These are phyloP conservation scores for Glandiceps talaboti DNA, from an alignment of 53 echinoderm and acorn worm species.

Conservation along the genomic window DNA sequence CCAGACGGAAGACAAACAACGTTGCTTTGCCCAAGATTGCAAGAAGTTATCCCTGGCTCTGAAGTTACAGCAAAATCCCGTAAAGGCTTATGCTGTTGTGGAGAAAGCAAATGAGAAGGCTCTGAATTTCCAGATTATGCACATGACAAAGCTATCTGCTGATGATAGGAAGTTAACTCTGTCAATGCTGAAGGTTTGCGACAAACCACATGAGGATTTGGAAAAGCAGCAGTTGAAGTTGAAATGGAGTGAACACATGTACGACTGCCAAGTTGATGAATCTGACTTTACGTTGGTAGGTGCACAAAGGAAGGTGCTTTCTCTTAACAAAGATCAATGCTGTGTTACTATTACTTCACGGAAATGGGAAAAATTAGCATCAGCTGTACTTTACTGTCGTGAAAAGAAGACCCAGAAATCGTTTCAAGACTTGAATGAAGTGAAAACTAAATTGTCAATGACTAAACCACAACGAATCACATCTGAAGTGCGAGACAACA, in stretches of 20 bases:
- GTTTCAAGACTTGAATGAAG: neutral
- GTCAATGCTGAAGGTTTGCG: neutral
- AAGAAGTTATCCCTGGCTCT: slow-evolving; percentile 31
- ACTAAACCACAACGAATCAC: neutral
- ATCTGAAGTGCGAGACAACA: neutral
- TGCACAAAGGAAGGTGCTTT: neutral
- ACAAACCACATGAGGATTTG: neutral
- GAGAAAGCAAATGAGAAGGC: slow-evolving; percentile 29
- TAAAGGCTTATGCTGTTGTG: slow-evolving; percentile 26
- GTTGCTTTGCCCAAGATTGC: slow-evolving; percentile 36
- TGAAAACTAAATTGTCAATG: neutral
- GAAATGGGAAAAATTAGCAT: neutral
- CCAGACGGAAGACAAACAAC: slow-evolving; percentile 13
- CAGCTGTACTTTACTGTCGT: neutral
- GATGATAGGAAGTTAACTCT: neutral
- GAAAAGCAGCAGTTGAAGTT: neutral
- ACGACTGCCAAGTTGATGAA: neutral
- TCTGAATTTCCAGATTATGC: neutral
- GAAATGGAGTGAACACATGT: neutral
- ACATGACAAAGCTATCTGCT: neutral
- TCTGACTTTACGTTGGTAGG: neutral
- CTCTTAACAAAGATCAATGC: neutral
- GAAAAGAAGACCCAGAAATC: neutral
- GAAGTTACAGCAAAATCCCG: slow-evolving; percentile 30
- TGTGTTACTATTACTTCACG: no score